Conservation (phyloP, 2,888 invertebrate species). For the Neuroscelio doddi region DNA sequence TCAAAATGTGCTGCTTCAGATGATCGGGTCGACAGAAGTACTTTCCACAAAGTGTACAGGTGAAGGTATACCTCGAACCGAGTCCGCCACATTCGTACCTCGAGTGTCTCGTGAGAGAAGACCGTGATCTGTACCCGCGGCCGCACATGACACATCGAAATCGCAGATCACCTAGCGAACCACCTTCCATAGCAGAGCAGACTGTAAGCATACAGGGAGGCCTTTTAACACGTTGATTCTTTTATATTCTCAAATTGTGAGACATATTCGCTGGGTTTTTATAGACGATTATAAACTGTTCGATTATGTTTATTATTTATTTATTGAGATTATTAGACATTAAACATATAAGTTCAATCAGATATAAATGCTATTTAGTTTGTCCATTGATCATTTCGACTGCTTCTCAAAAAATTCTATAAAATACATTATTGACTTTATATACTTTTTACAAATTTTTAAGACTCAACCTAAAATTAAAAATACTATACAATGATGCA, state of each 20-base stretch:
- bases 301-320: too few species aligned
- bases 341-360: too few species aligned
- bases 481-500: too few species aligned
- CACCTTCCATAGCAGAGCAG: slow-evolving; percentile 61
- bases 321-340: too few species aligned
- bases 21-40: slow-evolving; percentile 71
- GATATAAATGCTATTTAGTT: too few species aligned
- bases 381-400: too few species aligned
- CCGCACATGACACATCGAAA: slow-evolving; percentile 71
- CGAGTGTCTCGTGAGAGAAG: slow-evolving; percentile 69
- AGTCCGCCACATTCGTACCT: slow-evolving; percentile 70
- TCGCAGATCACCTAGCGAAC: slow-evolving; percentile 60
- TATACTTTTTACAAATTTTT: not conserved
- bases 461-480: not conserved
- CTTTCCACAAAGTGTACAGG: slow-evolving; percentile 70
- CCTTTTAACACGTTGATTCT: slow-evolving; percentile 61
- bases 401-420: not conserved
- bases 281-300: not conserved
- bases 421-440: not conserved
- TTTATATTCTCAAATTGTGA: not conserved
- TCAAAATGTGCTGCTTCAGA: slow-evolving; percentile 71
- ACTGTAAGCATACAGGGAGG: slow-evolving; percentile 69
- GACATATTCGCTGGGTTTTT: too few species aligned
- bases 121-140: slow-evolving; percentile 68
- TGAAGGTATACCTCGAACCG: slow-evolving; percentile 70